A percentile compares a stretch with the other conserved stretches of the same genome.
phyloP scores from a whole-genome alignment of 2,797 vertebrate genomes.

The Coranthus polyacanthus region DNA sequence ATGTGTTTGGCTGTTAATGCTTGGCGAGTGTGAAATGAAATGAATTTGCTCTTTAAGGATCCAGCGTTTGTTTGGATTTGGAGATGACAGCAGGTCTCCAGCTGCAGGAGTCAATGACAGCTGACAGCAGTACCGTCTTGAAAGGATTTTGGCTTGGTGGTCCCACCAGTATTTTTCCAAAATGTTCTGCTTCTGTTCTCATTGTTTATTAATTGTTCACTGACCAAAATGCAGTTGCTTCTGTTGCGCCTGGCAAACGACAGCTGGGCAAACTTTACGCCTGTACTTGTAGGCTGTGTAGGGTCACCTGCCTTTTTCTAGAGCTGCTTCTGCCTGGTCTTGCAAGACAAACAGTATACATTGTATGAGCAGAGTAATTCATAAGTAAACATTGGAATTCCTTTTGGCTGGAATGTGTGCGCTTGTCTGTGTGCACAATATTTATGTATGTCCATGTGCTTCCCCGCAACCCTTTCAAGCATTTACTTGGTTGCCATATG shows the following conservation, averaged over 20 bases:
- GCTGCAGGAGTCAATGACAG: slow-evolving; percentile 52
- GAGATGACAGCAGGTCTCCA: slow-evolving; percentile 47
- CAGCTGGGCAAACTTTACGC: slow-evolving; percentile 68
- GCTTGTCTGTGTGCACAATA: slow-evolving; percentile 29
- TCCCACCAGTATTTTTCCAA: slow-evolving; percentile 24
- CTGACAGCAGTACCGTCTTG: slow-evolving; percentile 23
- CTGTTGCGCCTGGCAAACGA: slow-evolving; percentile 44
- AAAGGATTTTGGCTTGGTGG: slow-evolving; percentile 48
- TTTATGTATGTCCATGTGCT: slow-evolving; percentile 18
- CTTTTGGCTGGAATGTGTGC: slow-evolving; percentile 49
- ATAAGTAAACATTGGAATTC: slow-evolving; percentile 73
- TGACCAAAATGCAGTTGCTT: slow-evolving; percentile 36
- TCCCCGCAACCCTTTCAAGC: slow-evolving; percentile 24
- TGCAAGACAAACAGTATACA: slow-evolving; percentile 48
- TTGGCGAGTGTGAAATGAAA: slow-evolving; percentile 28
- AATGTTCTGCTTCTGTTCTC: slow-evolving; percentile 20
- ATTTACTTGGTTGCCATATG: slow-evolving; percentile 38
- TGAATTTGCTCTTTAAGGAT: slow-evolving; percentile 6
- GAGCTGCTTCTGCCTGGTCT: slow-evolving; percentile 22
- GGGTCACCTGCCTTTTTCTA: slow-evolving; percentile 49
- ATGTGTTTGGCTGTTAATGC: slow-evolving; percentile 25
- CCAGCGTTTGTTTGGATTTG: slow-evolving; percentile 17
- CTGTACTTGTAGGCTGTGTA: slow-evolving; percentile 16
- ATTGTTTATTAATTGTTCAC: slow-evolving; percentile 46
- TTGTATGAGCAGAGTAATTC: slow-evolving; percentile 56